Evolutionary conservation across 2,888 invertebrate genomes (phyloP), one percentile per base, ranked within the genome.

Genomic region (Orchestes rusci): DNA sequence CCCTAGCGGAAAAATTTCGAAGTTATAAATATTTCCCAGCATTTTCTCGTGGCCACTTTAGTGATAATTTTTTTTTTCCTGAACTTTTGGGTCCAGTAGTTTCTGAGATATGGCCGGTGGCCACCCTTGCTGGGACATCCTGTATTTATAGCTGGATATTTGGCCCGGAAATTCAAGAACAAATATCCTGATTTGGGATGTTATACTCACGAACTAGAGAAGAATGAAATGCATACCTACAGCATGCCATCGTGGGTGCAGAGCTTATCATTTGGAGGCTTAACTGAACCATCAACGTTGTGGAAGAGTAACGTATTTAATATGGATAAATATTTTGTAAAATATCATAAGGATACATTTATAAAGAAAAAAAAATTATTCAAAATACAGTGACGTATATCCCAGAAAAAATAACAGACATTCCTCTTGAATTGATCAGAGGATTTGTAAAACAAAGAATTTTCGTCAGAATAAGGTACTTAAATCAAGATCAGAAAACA

Each of bases 291-390:
- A 8, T 31, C 32, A 5, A 12, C 5, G 5, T 13, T n/a, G 5
- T 31, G 32, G 32, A 31, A 13, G 12, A 12, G n/a, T 7, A n/a
- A 31, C 7, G 32, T 31, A 8, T 13, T 13, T 13, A 31, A 31
- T 5, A 31, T 31, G 32, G 32, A 31, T 7, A 31, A 31, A 31
- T 31, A 31, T 15, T 23, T 23, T 8, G n/a, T n/a, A n/a, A n/a
- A 23, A 23, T 23, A 23, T 8, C 30, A 30, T 33, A 33, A 33
- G n/a, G 33, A 33, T 33, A 33, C 13, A 7, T 33, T 33, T 12
- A 5, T 5, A 30, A 13, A 30, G 4, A 5, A 5, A 30, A 33
- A 17, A 13, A 16, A 16, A 16, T 33, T 33, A 17, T 33, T 3
- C 5, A 33, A 33, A 8, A 33, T 4, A 33, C 33, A 30, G 4